A percentile compares a stretch with the other conserved stretches of the same genome.
phyloP scores from a whole-genome alignment of 2,113 vertebrate species.

The Elgaria multicarinata region DNA sequence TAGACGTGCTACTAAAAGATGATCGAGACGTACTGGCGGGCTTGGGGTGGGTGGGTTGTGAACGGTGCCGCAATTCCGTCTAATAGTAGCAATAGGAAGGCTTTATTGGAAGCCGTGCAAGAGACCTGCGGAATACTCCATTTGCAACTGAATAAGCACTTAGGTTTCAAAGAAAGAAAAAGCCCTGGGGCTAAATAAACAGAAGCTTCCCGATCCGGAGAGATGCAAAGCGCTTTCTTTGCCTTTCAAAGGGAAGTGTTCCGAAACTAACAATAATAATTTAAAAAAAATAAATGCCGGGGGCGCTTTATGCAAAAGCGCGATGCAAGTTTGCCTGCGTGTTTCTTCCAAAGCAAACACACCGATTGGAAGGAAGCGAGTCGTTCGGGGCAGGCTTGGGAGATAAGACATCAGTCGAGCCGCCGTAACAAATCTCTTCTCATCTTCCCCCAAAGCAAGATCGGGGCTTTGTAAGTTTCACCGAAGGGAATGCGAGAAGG shows the following conservation, averaged over 20 bases:
- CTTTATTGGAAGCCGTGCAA: background rate
- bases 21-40: background rate
- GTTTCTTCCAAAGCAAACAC: slow-evolving; percentile 1
- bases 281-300: background rate
- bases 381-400: background rate
- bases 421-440: background rate
- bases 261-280: background rate
- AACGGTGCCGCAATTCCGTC: background rate
- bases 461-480: background rate
- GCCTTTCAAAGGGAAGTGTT: background rate
- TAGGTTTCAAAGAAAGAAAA: background rate
- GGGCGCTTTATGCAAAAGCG: background rate
- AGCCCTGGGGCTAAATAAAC: background rate
- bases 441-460: background rate
- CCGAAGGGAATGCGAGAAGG: background rate
- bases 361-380: background rate
- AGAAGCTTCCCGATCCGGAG: background rate
- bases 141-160: background rate
- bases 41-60: too few species aligned
- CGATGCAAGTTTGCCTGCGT: slow-evolving; percentile 5
- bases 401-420: background rate
- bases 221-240: background rate
- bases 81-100: background rate
- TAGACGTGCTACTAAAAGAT: background rate
- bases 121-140: background rate